phyloP scores from a whole-genome alignment of 2,113 vertebrate species.

The Tor tambroides region DNA sequence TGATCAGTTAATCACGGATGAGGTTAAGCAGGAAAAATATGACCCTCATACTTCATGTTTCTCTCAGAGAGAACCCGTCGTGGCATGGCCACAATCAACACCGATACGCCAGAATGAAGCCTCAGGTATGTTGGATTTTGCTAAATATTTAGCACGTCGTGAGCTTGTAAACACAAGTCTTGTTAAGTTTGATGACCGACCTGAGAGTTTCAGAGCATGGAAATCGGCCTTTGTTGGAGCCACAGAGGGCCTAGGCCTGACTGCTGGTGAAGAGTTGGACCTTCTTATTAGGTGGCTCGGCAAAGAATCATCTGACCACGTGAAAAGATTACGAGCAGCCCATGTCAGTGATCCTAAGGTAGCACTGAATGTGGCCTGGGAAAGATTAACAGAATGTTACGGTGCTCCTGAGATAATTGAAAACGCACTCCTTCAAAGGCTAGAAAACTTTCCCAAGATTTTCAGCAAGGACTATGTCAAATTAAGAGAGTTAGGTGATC shows the following conservation, averaged over 20 bases:
- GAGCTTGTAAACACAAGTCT: not conserved
- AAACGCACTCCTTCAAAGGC: not conserved
- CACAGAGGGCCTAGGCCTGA: not conserved
- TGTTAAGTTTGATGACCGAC: not conserved
- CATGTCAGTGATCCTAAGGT: not conserved
- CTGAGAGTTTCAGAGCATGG: not conserved
- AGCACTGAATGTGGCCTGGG: not conserved
- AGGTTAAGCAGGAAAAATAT: not conserved
- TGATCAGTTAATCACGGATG: not conserved
- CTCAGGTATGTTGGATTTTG: not conserved
- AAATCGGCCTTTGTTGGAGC: not conserved
- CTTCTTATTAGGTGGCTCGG: not conserved
- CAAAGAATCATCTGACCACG: not conserved
- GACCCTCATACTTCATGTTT: not conserved
- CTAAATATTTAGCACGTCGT: not conserved
- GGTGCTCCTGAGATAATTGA: not conserved
- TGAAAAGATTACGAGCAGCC: not conserved
- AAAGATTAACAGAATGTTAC: conserved; percentile 3
- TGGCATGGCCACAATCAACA: not conserved
- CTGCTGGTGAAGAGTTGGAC: not conserved
- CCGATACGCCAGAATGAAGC: not conserved
- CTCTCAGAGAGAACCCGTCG: not conserved
- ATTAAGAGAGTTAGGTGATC: not conserved
- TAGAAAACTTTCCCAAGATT: not conserved
- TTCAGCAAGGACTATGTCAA: not conserved